These are phyloP conservation scores for Myrmecophaga tridactyla DNA, from an alignment of 2,113 vertebrate species.

Conservation along the genomic window DNA sequence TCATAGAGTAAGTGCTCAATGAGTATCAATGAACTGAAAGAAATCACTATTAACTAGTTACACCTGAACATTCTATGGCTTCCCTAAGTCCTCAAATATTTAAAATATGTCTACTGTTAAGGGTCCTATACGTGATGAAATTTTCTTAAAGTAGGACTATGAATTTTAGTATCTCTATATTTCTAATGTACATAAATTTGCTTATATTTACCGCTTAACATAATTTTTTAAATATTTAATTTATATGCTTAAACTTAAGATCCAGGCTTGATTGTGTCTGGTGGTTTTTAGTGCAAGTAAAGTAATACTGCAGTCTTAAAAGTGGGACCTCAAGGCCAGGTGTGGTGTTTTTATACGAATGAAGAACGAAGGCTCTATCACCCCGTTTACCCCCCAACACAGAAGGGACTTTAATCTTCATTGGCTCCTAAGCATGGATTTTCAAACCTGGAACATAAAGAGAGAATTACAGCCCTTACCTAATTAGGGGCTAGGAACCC, in stretches of 20 bases:
- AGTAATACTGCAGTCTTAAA: background rate
- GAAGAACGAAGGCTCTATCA: background rate
- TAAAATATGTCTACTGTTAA: conserved; percentile 15
- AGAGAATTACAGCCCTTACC: background rate
- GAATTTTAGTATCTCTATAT: background rate
- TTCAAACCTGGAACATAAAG: background rate
- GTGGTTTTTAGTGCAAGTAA: background rate
- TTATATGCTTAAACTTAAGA: background rate
- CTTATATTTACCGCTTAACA: background rate
- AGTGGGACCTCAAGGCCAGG: background rate
- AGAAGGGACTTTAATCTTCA: background rate
- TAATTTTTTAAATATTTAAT: background rate
- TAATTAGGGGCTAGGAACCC: background rate
- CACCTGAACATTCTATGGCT: background rate
- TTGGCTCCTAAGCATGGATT: background rate
- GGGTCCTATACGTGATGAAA: background rate
- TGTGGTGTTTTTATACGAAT: no score
- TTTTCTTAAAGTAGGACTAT: conserved; percentile 3
- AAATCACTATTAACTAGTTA: background rate
- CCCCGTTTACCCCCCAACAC: background rate
- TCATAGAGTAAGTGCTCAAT: background rate
- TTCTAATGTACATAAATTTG: background rate
- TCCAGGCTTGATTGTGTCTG: background rate
- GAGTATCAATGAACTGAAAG: background rate
- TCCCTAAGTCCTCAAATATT: background rate